Evolutionary conservation across 2,797 vertebrate genomes (phyloP).

Genomic region (Scolopax rusticola): DNA sequence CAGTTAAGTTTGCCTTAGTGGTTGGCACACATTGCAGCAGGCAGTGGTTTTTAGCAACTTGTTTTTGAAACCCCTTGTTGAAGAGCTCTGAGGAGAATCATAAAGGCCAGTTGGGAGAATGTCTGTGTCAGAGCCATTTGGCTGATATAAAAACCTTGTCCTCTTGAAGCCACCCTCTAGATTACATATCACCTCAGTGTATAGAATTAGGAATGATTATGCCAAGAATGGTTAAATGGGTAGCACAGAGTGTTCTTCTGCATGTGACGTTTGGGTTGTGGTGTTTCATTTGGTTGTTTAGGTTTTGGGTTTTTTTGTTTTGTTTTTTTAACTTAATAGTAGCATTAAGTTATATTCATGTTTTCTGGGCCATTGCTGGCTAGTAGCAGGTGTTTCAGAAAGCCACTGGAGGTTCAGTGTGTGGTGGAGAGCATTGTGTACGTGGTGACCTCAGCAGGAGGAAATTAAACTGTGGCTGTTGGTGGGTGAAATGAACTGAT

Average conservation of each 20-base stretch:
- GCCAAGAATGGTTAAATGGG: not conserved
- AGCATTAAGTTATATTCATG: accelerated
- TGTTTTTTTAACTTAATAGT: no score
- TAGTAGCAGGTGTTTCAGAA: not conserved
- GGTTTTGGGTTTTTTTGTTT: no score
- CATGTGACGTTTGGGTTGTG: not conserved
- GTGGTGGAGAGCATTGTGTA: not conserved
- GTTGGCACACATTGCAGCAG: accelerated
- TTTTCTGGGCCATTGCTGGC: not conserved
- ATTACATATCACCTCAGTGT: not conserved
- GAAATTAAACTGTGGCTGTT: accelerated
- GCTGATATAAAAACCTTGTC: not conserved
- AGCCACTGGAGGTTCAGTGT: not conserved
- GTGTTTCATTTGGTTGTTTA: not conserved
- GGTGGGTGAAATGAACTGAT: not conserved
- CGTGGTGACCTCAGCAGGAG: not conserved
- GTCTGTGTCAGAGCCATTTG: not conserved
- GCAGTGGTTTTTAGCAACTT: not conserved
- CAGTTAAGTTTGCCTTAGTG: accelerated
- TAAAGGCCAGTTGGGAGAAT: not conserved
- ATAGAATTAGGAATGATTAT: not conserved
- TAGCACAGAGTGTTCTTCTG: not conserved
- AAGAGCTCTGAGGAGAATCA: not conserved
- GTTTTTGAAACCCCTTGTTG: not conserved
- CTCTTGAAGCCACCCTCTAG: not conserved